A percentile compares a stretch with the other conserved stretches of the same genome.
Conservation (phyloP, 2,888 invertebrate species). For the Dendrolimus houi region DNA sequence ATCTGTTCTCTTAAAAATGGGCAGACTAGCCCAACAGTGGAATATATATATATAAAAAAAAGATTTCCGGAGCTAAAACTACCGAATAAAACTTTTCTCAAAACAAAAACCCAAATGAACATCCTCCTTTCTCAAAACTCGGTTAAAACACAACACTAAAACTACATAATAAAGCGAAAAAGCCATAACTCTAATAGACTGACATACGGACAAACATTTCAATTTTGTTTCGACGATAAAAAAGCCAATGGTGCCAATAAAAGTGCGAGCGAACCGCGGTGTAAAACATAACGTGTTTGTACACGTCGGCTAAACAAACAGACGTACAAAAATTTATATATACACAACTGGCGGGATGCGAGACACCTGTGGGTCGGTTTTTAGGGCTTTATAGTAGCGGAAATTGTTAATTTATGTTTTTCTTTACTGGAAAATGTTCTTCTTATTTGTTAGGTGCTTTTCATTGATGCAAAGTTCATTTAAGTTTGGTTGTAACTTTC, state of each 20-base stretch:
- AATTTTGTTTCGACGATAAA: background rate
- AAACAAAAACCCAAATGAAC: background rate
- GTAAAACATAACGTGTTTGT: background rate
- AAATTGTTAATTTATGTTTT: background rate
- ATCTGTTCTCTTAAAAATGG: too few species aligned
- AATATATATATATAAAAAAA: too few species aligned
- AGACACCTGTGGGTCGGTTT: slow-evolving; percentile 10
- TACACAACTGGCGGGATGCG: slow-evolving; percentile 14
- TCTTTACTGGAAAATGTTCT: background rate
- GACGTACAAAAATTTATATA: slow-evolving; percentile 8
- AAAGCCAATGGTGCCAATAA: slow-evolving; percentile 1
- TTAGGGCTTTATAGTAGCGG: background rate
- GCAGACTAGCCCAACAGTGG: too few species aligned
- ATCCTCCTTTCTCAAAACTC: background rate
- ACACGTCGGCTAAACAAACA: slow-evolving; percentile 8
- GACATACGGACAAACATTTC: background rate
- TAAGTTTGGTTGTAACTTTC: too few species aligned
- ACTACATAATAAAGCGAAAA: background rate
- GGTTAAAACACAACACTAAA: background rate
- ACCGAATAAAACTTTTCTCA: too few species aligned
- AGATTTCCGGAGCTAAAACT: too few species aligned
- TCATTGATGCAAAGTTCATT: too few species aligned
- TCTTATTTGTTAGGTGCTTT: too few species aligned
- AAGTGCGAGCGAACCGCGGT: background rate
- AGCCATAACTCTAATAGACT: background rate